A percentile compares a stretch with the other conserved stretches of the same genome.
phyloP scores from a whole-genome alignment of 2,113 vertebrate genomes.

The Siniperca chuatsi region DNA sequence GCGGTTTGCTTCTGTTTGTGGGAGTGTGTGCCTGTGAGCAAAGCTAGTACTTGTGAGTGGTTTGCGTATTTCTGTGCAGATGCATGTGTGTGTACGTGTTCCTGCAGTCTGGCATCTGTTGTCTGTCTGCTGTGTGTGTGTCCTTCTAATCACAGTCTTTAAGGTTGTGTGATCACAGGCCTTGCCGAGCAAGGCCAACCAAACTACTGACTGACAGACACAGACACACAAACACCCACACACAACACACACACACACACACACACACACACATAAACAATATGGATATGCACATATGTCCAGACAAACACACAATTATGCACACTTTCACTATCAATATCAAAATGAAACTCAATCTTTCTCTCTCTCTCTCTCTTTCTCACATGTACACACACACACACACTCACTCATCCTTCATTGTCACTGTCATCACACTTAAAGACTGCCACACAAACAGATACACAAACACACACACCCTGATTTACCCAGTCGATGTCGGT shows the following conservation, averaged over 20 bases:
- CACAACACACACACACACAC: background rate
- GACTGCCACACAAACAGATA: conserved; percentile 11
- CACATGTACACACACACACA: background rate
- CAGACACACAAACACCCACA: conserved; percentile 11
- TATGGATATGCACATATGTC: conserved; percentile 15
- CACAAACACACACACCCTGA: background rate
- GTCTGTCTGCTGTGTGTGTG: conserved; percentile 10
- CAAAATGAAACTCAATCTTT: background rate
- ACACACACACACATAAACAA: conserved; percentile 37
- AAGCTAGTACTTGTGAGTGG: conserved; percentile 29
- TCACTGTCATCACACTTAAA: conserved; percentile 28
- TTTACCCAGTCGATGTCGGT: conserved; percentile 16
- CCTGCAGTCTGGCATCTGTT: conserved; percentile 35
- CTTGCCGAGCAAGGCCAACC: conserved; percentile 42
- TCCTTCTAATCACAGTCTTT: conserved; percentile 77
- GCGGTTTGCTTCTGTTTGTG: conserved; percentile 50
- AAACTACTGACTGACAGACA: conserved; percentile 54
- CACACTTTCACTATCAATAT: conserved; percentile 24
- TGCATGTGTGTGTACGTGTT: conserved; percentile 1
- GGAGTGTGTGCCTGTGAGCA: conserved; percentile 34
- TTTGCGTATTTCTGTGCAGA: conserved; percentile 30
- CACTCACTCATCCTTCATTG: background rate
- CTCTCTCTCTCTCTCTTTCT: background rate
- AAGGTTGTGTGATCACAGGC: conserved; percentile 71
- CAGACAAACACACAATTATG: conserved; percentile 10